These are phyloP conservation scores for Ditula angustiorana DNA, from an alignment of 2,888 invertebrate species.

Conservation along the genomic window DNA sequence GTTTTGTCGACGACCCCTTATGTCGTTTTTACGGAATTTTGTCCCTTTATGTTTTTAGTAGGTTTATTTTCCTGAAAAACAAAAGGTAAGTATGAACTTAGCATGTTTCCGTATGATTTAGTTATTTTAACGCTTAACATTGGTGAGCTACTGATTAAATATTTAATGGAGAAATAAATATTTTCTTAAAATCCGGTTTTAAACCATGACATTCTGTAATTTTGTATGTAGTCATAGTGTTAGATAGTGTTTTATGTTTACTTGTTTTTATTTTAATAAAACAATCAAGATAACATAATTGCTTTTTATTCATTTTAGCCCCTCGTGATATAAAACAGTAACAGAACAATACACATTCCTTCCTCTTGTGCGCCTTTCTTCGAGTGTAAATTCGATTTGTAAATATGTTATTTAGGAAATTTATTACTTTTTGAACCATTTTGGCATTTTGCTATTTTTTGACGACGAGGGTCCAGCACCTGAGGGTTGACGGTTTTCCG, in stretches of 20 bases:
- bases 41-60: too few species aligned
- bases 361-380: neutral
- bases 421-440: constrained; percentile 76
- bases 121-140: too few species aligned
- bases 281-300: neutral
- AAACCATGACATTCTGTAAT: neutral
- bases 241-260: neutral
- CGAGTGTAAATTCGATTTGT: neutral
- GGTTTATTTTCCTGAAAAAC: too few species aligned
- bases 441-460: constrained; percentile 74
- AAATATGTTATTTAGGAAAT: neutral
- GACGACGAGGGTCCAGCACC: constrained; percentile 58
- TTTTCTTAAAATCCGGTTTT: neutral
- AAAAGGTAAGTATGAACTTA: too few species aligned
- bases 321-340: neutral
- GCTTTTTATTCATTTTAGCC: neutral
- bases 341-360: neutral
- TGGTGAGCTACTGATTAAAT: too few species aligned
- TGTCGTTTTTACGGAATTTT: too few species aligned
- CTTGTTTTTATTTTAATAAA: neutral
- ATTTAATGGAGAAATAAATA: neutral
- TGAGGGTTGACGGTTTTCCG: constrained; percentile 49
- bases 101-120: too few species aligned
- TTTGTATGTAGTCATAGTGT: neutral
- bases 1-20: too few species aligned